phyloP scores from a whole-genome alignment of 2,797 vertebrate genomes.

The Caiman crocodilus region DNA sequence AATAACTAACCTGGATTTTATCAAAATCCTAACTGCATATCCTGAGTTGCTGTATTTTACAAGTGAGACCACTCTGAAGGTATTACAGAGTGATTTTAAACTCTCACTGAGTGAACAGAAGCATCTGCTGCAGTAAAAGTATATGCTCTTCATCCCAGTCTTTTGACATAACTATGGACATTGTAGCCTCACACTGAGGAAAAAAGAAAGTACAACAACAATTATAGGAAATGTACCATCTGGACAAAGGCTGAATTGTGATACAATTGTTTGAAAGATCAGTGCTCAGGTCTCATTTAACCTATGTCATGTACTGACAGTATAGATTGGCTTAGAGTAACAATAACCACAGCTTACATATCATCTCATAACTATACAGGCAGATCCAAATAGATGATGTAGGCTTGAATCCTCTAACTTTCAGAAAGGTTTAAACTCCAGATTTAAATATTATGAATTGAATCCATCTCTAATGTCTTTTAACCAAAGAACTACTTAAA shows the following conservation, averaged over 20 bases:
- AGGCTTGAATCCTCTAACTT: background rate
- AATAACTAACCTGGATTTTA: conserved; percentile 38
- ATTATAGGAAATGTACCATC: background rate
- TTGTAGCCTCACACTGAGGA: background rate
- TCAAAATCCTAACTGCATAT: conserved; percentile 22
- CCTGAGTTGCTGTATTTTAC: conserved; percentile 56
- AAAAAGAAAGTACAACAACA: background rate
- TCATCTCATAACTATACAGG: background rate
- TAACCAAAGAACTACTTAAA: background rate
- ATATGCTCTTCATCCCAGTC: background rate
- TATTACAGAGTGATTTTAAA: conserved; percentile 39
- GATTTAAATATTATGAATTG: background rate
- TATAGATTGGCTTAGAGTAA: background rate
- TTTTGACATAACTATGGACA: background rate
- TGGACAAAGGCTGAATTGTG: background rate
- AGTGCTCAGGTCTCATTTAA: background rate
- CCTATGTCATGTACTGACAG: background rate
- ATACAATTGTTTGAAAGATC: background rate
- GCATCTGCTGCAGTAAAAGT: conserved; percentile 55
- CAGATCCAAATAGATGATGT: background rate
- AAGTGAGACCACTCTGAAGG: conserved; percentile 55
- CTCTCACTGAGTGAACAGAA: conserved; percentile 11
- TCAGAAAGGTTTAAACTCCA: background rate
- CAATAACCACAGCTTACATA: background rate
- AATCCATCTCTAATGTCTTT: background rate